phyloP scores from a whole-genome alignment of 1,140 invertebrate species.

The Augochlora pura region DNA sequence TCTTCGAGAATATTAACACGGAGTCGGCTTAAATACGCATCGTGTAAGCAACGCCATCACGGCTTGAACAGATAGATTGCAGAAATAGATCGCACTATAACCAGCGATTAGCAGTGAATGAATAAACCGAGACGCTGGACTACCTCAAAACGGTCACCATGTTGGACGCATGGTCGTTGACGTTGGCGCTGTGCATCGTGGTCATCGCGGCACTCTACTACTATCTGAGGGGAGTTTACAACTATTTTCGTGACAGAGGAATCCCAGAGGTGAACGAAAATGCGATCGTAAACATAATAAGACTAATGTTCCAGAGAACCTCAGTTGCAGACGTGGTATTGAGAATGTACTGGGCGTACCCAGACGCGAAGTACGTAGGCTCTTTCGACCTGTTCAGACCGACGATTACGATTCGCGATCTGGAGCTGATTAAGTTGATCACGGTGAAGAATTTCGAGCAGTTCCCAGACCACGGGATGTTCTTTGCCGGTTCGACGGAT shows the following conservation, averaged over 20 bases:
- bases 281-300: conserved; percentile 15
- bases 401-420: conserved; percentile 68
- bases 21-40: too few relatives aligned
- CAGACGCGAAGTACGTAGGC: conserved; percentile 64
- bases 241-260: conserved; percentile 19
- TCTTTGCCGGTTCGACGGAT: conserved; percentile 59
- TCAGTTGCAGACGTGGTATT: neutral
- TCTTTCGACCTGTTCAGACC: conserved; percentile 60
- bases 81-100: too few relatives aligned
- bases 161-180: neutral
- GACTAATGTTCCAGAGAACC: neutral
- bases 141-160: too few relatives aligned
- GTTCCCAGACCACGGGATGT: conserved; percentile 71
- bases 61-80: too few relatives aligned
- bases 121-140: too few relatives aligned
- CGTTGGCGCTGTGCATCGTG: neutral
- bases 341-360: conserved; percentile 23
- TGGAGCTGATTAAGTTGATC: conserved; percentile 70
- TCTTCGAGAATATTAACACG: too few relatives aligned
- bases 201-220: conserved; percentile 6
- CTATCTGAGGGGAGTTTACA: neutral
- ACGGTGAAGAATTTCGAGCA: conserved; percentile 69
- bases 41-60: too few relatives aligned
- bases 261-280: neutral
- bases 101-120: too few relatives aligned